phyloP scores from a whole-genome alignment of 1,140 invertebrate genomes.

The Leptinotarsa lineolata region DNA sequence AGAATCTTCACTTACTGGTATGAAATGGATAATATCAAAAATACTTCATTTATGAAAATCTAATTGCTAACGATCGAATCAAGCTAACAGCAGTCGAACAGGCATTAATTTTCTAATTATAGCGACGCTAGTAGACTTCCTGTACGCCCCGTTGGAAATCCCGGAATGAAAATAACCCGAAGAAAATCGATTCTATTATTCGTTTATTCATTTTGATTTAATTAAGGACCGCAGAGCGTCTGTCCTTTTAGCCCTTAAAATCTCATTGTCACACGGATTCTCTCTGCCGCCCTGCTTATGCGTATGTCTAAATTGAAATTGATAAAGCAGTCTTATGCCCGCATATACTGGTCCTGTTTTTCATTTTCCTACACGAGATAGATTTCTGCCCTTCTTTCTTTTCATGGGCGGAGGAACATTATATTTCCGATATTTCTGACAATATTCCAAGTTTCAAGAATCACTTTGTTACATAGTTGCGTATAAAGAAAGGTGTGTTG shows the following conservation, averaged over 20 bases:
- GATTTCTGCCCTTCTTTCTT: constrained; percentile 18
- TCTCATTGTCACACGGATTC: constrained; percentile 26
- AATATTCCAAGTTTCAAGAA: too few species aligned
- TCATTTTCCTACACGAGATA: constrained; percentile 10
- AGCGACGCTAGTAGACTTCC: constrained; percentile 11
- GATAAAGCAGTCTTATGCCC: constrained; percentile 26
- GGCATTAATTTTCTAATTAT: constrained; percentile 25
- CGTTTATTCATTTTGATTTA: constrained; percentile 30
- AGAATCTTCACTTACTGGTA: too few species aligned
- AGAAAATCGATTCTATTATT: constrained; percentile 30
- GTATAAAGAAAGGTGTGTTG: too few species aligned
- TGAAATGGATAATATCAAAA: too few species aligned
- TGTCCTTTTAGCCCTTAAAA: constrained; percentile 29
- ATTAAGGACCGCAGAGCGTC: constrained; percentile 27
- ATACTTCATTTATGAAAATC: neutral
- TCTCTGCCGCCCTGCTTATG: constrained; percentile 12
- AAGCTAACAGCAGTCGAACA: neutral
- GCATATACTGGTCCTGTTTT: constrained; percentile 19
- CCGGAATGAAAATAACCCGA: constrained; percentile 21
- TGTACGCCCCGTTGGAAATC: neutral
- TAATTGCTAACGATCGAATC: neutral
- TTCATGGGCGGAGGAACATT: neutral
- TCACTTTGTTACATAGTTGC: too few species aligned
- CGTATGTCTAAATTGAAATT: constrained; percentile 29
- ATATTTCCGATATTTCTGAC: neutral